These are phyloP conservation scores for Leucophenga maculata DNA, from an alignment of 2,888 invertebrate genomes.

Conservation along the genomic window DNA sequence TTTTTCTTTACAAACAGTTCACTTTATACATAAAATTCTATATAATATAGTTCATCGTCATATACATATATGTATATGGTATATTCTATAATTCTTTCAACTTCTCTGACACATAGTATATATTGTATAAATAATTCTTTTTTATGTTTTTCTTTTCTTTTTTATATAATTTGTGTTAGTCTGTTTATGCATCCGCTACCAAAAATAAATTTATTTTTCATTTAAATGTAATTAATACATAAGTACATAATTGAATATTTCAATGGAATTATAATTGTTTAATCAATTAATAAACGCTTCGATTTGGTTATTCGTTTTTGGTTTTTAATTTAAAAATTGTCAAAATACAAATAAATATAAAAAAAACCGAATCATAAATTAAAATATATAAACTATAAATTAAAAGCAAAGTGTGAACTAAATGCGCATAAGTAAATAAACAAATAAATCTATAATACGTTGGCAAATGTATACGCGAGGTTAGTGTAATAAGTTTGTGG, in stretches of 20 bases:
- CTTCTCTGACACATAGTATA: too few relatives aligned
- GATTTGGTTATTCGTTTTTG: background rate
- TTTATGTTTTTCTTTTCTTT: too few relatives aligned
- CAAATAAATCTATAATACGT: background rate
- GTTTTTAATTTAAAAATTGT: background rate
- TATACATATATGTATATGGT: background rate
- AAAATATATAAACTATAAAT: conserved; percentile 2
- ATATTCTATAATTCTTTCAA: too few relatives aligned
- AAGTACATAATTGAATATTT: conserved; percentile 16
- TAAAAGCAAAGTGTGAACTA: conserved; percentile 1
- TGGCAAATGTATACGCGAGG: too few relatives aligned
- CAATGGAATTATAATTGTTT: conserved; percentile 7
- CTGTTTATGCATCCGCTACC: background rate
- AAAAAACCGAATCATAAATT: background rate
- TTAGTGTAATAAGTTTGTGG: too few relatives aligned
- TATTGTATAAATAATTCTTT: too few relatives aligned
- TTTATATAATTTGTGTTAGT: too few relatives aligned
- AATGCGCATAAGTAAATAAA: conserved; percentile 1
- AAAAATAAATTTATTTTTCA: background rate
- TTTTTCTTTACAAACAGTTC: background rate
- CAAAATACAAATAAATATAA: background rate
- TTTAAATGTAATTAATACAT: background rate
- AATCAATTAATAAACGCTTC: background rate
- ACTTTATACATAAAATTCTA: too few relatives aligned
- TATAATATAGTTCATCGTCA: background rate